Base-by-base conservation (phyloP, 2,113 vertebrate genomes). In the Odontesthes bonariensis region DNA sequence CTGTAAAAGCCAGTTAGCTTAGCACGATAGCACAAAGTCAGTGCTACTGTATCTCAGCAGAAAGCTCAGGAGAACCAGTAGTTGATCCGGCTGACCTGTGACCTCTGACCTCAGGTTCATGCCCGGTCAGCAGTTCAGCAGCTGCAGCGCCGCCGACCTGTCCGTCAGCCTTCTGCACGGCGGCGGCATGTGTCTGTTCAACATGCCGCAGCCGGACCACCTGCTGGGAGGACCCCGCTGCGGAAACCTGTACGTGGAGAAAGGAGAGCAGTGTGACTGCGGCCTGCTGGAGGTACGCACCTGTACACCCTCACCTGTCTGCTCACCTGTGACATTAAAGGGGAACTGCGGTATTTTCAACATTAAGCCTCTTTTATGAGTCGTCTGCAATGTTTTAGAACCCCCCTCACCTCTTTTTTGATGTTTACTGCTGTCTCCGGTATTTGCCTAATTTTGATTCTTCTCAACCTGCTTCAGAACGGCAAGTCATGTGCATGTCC, bases 61-160 rank as follows among this genome's bases (percentile, higher is more conserved):
- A 7, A n/a, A n/a, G n/a, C n/a, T n/a, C n/a, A n/a, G n/a, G n/a
- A 8, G 42, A 3, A 44, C 11, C 11, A 44, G 42, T 1, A 44
- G 42, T 11, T 44, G 42, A 12, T 7, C 4, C 11, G 42, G 61
- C 35, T 46, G 17, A 54, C 49, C 40, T 49, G 13, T 56, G 59
- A 62, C 64, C 54, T 56, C 23, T 71, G 72, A 66, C 60, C 33
- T 0, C 86, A 99, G 97, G 88, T 94, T 97, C 82, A 94, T 96
- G 22, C 96, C 96, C 0, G 97, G 97, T 0, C 91, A 98, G 90
- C 94, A 93, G 86, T 99, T 99, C 94, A 98, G 97, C 94, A 97
- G 94, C 93, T 99, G 98, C 92, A 99, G 97, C 77, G 77, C 42
- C 1, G 78, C 63, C 31, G 96, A 97, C 16, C 93, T 98, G 86